phyloP scores from a whole-genome alignment of 2,797 vertebrate genomes.

The Esox lucius region DNA sequence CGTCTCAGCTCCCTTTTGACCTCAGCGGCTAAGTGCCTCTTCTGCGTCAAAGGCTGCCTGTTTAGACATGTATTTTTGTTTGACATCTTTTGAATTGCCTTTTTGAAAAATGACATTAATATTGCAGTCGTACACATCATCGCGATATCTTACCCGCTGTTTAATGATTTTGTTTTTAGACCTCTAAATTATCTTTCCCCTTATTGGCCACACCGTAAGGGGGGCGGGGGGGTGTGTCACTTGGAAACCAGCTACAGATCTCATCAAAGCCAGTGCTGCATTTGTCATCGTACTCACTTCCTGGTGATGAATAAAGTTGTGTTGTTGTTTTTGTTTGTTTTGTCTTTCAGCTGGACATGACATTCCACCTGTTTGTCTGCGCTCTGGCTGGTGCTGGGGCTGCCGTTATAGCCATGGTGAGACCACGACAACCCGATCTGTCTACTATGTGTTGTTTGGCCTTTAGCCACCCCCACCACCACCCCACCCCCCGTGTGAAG shows the following conservation, averaged over 20 bases:
- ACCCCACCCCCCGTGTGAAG: background rate
- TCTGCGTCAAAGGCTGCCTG: background rate
- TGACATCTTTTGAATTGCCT: background rate
- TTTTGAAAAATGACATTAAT: background rate
- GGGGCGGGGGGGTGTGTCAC: background rate
- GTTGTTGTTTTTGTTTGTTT: constrained; percentile 10
- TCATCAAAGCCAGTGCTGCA: background rate
- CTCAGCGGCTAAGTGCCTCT: background rate
- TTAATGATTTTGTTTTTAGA: background rate
- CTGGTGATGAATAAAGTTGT: constrained; percentile 6
- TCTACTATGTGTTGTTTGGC: constrained; percentile 1
- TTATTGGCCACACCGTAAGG: background rate
- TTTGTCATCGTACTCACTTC: background rate
- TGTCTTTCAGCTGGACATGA: constrained; percentile 90
- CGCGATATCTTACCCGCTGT: background rate
- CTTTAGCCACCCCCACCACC: background rate
- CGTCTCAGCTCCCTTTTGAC: background rate
- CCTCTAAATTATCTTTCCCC: background rate
- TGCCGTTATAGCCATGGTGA: constrained; percentile 97
- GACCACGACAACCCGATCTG: constrained; percentile 46
- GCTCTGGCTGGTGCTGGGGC: constrained; percentile 96
- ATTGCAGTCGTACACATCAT: background rate
- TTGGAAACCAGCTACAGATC: background rate
- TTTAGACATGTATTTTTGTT: background rate
- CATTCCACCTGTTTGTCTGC: constrained; percentile 97